Conservation (phyloP, 2,113 vertebrate genomes). For the Perca fluviatilis region DNA sequence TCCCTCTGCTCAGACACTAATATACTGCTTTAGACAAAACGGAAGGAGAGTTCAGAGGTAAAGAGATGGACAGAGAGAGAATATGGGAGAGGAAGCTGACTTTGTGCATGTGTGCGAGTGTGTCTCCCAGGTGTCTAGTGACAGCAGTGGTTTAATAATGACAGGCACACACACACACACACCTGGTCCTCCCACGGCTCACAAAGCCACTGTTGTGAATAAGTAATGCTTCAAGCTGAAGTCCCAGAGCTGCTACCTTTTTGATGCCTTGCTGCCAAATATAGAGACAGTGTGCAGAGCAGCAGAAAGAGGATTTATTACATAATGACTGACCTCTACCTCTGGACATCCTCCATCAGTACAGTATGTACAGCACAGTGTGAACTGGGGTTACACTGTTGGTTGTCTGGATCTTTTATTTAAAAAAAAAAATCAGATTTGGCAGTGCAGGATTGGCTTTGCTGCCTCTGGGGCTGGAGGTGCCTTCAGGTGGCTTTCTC, state of each 20-base stretch:
- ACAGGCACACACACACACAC: conserved; percentile 4
- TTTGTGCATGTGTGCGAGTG: neutral
- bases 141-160: neutral
- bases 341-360: conserved; percentile 31
- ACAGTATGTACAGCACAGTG: neutral
- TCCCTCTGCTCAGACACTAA: neutral
- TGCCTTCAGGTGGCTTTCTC: neutral
- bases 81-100: neutral
- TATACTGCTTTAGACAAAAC: neutral
- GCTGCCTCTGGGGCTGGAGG: neutral
- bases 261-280: conserved; percentile 52
- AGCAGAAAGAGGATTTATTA: conserved; percentile 43
- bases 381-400: neutral
- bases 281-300: conserved; percentile 24
- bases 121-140: conserved; percentile 28
- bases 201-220: conserved; percentile 60
- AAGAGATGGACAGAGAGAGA: neutral
- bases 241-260: conserved; percentile 52
- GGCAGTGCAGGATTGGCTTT: neutral
- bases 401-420: neutral
- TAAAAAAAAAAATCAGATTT: conserved; percentile 2
- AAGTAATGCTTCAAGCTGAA: conserved; percentile 65
- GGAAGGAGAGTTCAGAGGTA: neutral
- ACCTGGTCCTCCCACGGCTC: conserved; percentile 22
- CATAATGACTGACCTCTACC: conserved; percentile 48